Evolutionary conservation across 2,797 vertebrate genomes (phyloP), one percentile per base, ranked within the genome.

Genomic region (Sparidentex hasta): DNA sequence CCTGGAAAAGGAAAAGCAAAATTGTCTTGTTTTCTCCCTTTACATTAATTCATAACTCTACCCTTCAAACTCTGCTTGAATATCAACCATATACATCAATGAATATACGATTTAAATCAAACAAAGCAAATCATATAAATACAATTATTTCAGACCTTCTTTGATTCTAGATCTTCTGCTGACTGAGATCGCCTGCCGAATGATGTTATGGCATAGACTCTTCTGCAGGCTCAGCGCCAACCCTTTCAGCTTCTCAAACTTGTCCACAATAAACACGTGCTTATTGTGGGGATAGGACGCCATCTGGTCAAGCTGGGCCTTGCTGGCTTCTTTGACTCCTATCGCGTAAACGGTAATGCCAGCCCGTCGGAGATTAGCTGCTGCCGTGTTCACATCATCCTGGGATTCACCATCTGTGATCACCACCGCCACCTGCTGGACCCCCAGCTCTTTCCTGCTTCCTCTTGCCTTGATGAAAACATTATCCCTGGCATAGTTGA

Each of bases 371-470:
- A 97, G 94, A 0, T 84, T 51, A 48, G 92, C 81, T 3, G 96
- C 96, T 0, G 91, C 71, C 7, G n/a, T 20, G 11, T 38, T 87
- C 41, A 96, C 92, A 0, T 88, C 17, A 66, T 97, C 96, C 33
- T 93, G 76, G 4, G 96, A 97, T 18, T 92, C 8, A 0, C 94
- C 93, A 2, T 95, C 94, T 0, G 93, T 96, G 86, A 97, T 94
- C 48, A 97, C 90, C 29, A 98, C 87, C 0, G 96, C 96, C 58
- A 97, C 90, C 87, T 96, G 95, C 72, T 94, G 94, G 18, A 96
- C 74, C 0, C 95, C 94, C 6, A 80, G 75, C 2, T 50, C 43
- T 25, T 80, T 88, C 48, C 96, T 91, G 86, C 96, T 94, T 11
- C 96, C 96, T 7, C 29, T 83, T 3, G 72, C 55, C 17, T 81